Percentiles rank a stretch among this genome's conserved stretches.
These are phyloP conservation scores for Drosophila tripunctata DNA, from an alignment of 2,888 invertebrate genomes.

Conservation along the genomic window DNA sequence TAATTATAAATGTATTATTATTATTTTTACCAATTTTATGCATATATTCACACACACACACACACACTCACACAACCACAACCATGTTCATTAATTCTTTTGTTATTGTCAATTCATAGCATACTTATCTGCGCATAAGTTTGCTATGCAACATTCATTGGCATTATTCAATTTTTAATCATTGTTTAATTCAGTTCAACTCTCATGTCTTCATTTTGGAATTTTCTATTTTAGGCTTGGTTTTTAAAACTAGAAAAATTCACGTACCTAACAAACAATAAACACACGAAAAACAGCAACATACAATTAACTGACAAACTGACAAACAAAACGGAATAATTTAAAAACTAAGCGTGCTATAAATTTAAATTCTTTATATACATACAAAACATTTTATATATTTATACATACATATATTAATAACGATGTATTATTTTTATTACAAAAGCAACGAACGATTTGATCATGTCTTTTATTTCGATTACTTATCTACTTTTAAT, in stretches of 20 bases:
- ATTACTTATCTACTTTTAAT: constrained; percentile 19
- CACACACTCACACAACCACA: neutral
- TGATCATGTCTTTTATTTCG: constrained; percentile 29
- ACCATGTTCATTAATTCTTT: neutral
- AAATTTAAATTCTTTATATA: constrained; percentile 24
- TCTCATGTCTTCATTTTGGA: constrained; percentile 50
- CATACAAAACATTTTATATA: too few relatives aligned
- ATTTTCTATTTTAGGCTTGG: constrained; percentile 83
- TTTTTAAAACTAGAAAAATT: constrained; percentile 83
- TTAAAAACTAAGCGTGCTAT: constrained; percentile 54
- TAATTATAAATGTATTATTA: constrained; percentile 56
- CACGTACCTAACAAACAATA: constrained; percentile 40
- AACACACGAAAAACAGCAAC: constrained; percentile 13
- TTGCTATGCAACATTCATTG: constrained; percentile 35
- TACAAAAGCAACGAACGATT: constrained; percentile 54
- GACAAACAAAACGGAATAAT: constrained; percentile 3
- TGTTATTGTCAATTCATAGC: constrained; percentile 46
- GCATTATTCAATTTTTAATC: constrained; percentile 17
- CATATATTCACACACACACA: constrained; percentile 17
- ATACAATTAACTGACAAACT: constrained; percentile 24
- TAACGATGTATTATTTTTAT: constrained; percentile 34
- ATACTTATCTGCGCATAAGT: constrained; percentile 62
- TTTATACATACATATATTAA: constrained; percentile 15
- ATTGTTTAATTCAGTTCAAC: constrained; percentile 1
- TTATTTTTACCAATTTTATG: constrained; percentile 44